Base-by-base conservation (phyloP, 2,888 invertebrate species). In the Polyommatus icarus region DNA sequence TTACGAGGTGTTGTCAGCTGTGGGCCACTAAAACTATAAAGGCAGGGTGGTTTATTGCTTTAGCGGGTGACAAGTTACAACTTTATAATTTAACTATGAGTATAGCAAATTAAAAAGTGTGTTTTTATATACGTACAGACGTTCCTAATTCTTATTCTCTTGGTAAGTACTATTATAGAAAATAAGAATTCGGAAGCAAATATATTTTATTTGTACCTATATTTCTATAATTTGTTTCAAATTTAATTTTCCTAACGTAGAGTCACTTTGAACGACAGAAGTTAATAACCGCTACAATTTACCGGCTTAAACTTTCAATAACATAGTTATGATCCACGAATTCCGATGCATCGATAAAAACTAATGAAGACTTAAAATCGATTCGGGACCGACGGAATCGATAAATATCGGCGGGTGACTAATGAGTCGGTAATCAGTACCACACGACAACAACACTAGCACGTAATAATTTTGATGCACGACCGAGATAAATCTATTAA, bases 401-500 rank as follows among this genome's bases (percentile, higher is more conserved):
- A 84, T 85, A 84, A 83, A 83, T 84, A 82, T 84, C 84, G 81
- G 81, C 85, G 85, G 80, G 82, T 83, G 84, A 84, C 88, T 91
- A 91, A 90, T 90, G 89, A 90, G 88, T 82, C 85, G 88, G 87
- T 88, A 87, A 86, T 86, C 83, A 87, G 85, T 87, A 76, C 81
- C 83, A 82, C 83, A 83, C 79, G 83, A 81, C 84, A 84, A 86
- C 87, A 88, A 87, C 87, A 86, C 85, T 84, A 83, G 82, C 86
- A 84, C 85, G 83, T 83, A 85, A 85, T 86, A 85, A 86, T 84
- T 83, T 87, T 87, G 90, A 89, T 89, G 88, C 83, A 89, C 86
- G 84, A 83, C 81, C 79, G 83, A 87, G 90, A 91, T 92, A 92
- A 91, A 92, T 92, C 92, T 92, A 92, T 93, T 92, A 91, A 84